Percentiles rank a stretch among this genome's conserved stretches.
Conservation (phyloP, 2,888 invertebrate genomes). For the Microctonus brassicae region DNA sequence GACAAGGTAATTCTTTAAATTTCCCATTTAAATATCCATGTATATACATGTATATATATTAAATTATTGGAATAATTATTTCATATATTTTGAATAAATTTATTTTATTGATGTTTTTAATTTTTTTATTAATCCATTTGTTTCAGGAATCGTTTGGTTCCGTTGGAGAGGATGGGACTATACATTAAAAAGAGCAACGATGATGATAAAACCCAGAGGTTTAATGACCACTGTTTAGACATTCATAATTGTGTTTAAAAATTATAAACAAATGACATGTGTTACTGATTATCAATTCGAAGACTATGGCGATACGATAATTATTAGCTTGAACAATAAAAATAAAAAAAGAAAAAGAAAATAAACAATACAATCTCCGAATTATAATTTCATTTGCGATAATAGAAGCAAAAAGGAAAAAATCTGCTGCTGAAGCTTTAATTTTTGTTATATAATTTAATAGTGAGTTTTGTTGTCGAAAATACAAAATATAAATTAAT, state of each 20-base stretch:
- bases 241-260: constrained; percentile 44
- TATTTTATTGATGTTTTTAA: not conserved
- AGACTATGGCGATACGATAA: not conserved
- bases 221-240: constrained; percentile 66
- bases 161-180: constrained; percentile 97
- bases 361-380: not conserved
- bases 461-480: not conserved
- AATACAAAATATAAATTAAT: not conserved
- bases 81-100: not conserved
- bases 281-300: not conserved
- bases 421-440: not conserved
- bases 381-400: not conserved
- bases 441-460: not conserved
- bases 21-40: not conserved
- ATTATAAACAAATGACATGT: not conserved
- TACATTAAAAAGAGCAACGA: constrained; percentile 87
- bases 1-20: constrained; percentile 78
- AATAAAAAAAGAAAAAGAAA: not conserved
- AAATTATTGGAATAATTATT: not conserved
- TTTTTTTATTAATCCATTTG: constrained; percentile 8
- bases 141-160: constrained; percentile 90
- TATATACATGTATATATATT: not conserved
- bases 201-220: constrained; percentile 92
- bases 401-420: not conserved
- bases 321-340: not conserved